A percentile compares a stretch with the other conserved stretches of the same genome.
phyloP scores from a whole-genome alignment of 2,888 invertebrate species.

The Iselma pallidipennis region DNA sequence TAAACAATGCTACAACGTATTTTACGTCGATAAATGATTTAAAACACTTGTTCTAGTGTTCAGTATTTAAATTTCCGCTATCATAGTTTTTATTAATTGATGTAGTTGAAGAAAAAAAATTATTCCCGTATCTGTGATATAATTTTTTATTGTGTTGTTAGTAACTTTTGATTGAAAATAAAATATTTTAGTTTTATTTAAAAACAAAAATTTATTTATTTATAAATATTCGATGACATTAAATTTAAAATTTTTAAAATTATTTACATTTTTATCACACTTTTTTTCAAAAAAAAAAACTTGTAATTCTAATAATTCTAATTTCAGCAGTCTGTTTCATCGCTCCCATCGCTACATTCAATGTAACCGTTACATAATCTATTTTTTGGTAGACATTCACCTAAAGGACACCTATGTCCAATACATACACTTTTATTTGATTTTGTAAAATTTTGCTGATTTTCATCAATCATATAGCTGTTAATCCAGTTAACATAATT shows the following conservation, averaged over 20 bases:
- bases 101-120: not conserved
- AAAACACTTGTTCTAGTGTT: too few relatives aligned
- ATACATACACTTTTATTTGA: conserved; percentile 56
- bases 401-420: conserved; percentile 75
- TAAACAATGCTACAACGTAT: too few relatives aligned
- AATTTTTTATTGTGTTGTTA: conserved; percentile 3
- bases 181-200: not conserved
- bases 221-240: not conserved
- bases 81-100: too few relatives aligned
- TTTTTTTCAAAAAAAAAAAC: not conserved
- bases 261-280: conserved; percentile 1
- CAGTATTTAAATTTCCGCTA: too few relatives aligned
- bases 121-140: conserved; percentile 25
- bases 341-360: conserved; percentile 77
- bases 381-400: conserved; percentile 72
- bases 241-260: not conserved
- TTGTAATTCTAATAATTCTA: conserved; percentile 17
- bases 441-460: conserved; percentile 26
- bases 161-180: not conserved
- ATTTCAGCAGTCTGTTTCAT: conserved; percentile 65
- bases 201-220: not conserved
- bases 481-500: conserved; percentile 76
- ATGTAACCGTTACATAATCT: conserved; percentile 77
- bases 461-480: conserved; percentile 54
- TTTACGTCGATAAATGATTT: too few relatives aligned